phyloP scores from a whole-genome alignment of 2,113 vertebrate species.

The Garra rufa region DNA sequence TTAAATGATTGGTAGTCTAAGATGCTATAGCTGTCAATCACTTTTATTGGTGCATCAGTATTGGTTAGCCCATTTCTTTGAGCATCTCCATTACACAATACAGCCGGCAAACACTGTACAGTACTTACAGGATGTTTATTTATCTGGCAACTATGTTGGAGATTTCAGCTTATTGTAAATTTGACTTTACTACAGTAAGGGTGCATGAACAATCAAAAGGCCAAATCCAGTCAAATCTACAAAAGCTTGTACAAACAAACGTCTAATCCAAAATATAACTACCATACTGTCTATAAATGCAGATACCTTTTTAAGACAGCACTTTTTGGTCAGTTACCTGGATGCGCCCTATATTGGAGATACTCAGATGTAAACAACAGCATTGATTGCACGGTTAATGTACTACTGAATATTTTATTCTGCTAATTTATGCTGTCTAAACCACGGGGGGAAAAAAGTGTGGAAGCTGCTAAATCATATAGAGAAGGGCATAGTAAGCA shows the following conservation, averaged over 20 bases:
- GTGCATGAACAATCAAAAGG: neutral
- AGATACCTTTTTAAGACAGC: too few relatives aligned
- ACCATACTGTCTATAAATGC: too few relatives aligned
- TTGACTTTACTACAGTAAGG: neutral
- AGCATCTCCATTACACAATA: neutral
- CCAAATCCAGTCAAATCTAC: too few relatives aligned
- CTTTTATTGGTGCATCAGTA: neutral
- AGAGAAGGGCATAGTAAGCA: too few relatives aligned
- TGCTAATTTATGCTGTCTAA: too few relatives aligned
- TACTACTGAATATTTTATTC: too few relatives aligned
- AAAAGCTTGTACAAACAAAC: neutral
- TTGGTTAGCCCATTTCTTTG: neutral
- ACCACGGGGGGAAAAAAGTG: too few relatives aligned
- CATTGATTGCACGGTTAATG: too few relatives aligned
- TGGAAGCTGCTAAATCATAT: too few relatives aligned
- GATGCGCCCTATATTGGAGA: too few relatives aligned
- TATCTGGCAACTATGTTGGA: neutral
- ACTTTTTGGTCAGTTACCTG: too few relatives aligned
- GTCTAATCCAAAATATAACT: neutral
- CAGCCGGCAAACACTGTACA: neutral
- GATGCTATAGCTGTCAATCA: neutral
- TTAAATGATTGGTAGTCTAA: constrained; percentile 18
- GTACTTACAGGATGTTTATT: neutral
- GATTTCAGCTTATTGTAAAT: neutral
- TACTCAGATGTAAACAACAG: too few relatives aligned